phyloP scores from a whole-genome alignment of 2,113 vertebrate species.

The Dipodomys stephensi region DNA sequence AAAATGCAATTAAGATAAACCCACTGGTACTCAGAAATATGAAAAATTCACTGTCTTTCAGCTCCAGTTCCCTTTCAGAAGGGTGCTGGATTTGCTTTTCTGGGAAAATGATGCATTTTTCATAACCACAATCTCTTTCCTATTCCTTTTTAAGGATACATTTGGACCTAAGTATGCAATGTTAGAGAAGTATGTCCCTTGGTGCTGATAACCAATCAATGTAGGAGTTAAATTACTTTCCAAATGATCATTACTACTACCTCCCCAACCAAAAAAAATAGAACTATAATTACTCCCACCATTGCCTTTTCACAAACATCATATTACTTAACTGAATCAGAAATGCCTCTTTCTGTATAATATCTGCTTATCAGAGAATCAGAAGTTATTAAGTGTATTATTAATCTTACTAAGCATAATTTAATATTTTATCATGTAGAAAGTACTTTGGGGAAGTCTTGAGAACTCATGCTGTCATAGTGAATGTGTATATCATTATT shows the following conservation, averaged over 20 bases:
- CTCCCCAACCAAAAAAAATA: constrained; percentile 20
- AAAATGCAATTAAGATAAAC: constrained; percentile 7
- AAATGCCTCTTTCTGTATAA: constrained; percentile 6
- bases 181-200: not conserved
- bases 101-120: constrained; percentile 41
- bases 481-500: not conserved
- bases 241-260: not conserved
- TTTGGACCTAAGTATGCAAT: not conserved
- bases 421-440: constrained; percentile 13
- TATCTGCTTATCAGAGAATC: not conserved
- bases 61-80: not conserved
- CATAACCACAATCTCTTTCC: constrained; percentile 2
- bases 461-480: not conserved
- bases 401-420: not conserved
- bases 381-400: not conserved
- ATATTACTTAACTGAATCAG: not conserved
- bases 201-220: not conserved
- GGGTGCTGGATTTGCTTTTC: constrained; percentile 9
- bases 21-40: not conserved
- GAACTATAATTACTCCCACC: not conserved
- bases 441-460: not conserved
- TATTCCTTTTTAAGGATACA: constrained; percentile 16
- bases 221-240: constrained; percentile 7
- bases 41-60: not conserved
- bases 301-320: not conserved